These are phyloP conservation scores for pig (Sus scrofa) DNA, from an alignment of 2,113 vertebrate species.

Conservation along the genomic window T2T-Sscrofa CM000824.6:52656001-52656500, in stretches of 20 bases:
- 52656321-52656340: neutral
- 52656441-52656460: too few relatives aligned
- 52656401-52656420: neutral
- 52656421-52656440: neutral
- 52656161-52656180: neutral
- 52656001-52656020: neutral
- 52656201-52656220: neutral
- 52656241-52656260: neutral
- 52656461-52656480: too few relatives aligned
- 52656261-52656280: neutral
- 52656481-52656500: too few relatives aligned
- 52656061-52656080: neutral
- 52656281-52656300: neutral
- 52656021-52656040: neutral
- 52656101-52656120: accelerated
- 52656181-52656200: neutral
- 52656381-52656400: neutral
- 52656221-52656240: neutral
- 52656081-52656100: neutral
- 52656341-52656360: neutral
- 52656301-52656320: neutral
- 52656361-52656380: neutral
- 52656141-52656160: neutral
- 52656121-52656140: too few relatives aligned
- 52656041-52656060: neutral